Conservation (phyloP, 2,888 invertebrate genomes). For the Heliconius charithonia region DNA sequence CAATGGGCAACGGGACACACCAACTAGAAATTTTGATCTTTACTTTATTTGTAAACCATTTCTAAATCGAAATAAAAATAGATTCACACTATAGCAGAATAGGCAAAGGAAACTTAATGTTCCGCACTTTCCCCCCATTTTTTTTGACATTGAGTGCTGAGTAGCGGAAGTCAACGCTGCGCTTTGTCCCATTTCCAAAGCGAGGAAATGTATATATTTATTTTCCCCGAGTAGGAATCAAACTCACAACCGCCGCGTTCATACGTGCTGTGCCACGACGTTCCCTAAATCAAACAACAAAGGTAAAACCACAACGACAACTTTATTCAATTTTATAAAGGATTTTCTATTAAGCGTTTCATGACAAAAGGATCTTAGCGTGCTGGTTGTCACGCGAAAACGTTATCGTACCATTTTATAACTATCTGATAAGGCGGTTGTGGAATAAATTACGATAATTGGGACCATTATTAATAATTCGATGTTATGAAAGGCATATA, state of each 20-base stretch:
- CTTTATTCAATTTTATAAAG: slow-evolving; percentile 22
- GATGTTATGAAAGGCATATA: not conserved
- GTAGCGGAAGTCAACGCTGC: too few relatives aligned
- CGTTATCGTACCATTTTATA: slow-evolving; percentile 34
- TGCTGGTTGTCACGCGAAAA: slow-evolving; percentile 40
- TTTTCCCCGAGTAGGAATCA: too few relatives aligned
- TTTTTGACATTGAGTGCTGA: too few relatives aligned
- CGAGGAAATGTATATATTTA: too few relatives aligned
- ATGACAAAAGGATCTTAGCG: slow-evolving; percentile 33
- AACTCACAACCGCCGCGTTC: too few relatives aligned
- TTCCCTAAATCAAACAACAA: not conserved
- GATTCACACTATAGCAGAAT: too few relatives aligned
- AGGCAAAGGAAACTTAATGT: too few relatives aligned
- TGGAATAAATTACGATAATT: slow-evolving; percentile 33
- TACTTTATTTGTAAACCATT: not conserved
- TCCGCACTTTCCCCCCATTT: too few relatives aligned
- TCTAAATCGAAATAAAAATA: not conserved
- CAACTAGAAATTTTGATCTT: not conserved
- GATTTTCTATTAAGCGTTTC: slow-evolving; percentile 32
- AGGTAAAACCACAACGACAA: slow-evolving; percentile 7
- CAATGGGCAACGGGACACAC: too few relatives aligned
- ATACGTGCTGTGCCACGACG: too few relatives aligned
- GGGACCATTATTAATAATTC: slow-evolving; percentile 4
- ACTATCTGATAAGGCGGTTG: slow-evolving; percentile 29
- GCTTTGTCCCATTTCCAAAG: too few relatives aligned